phyloP scores from a whole-genome alignment of 2,113 vertebrate species.

The Noturus placidus region DNA sequence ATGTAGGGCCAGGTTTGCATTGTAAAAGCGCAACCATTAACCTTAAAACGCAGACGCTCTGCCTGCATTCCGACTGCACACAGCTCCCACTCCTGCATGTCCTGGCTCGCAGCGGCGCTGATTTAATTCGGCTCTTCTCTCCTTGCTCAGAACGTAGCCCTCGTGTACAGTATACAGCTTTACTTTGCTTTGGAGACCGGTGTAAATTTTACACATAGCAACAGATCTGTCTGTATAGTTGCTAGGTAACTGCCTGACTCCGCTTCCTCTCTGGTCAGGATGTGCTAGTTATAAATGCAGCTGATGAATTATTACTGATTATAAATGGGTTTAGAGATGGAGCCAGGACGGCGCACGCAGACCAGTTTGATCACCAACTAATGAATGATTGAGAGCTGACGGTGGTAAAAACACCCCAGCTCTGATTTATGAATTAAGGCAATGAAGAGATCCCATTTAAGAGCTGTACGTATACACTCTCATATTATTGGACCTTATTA shows the following conservation, averaged over 20 bases:
- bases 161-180: slow-evolving; percentile 33
- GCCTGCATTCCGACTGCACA: not conserved
- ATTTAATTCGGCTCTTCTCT: not conserved
- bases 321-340: slow-evolving; percentile 17
- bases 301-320: slow-evolving; percentile 14
- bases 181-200: slow-evolving; percentile 37
- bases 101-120: slow-evolving; percentile 4
- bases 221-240: slow-evolving; percentile 46
- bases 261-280: slow-evolving; percentile 49
- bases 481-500: not conserved
- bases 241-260: slow-evolving; percentile 58
- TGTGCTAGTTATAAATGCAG: slow-evolving; percentile 49
- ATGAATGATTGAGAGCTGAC: not conserved
- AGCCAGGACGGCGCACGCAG: slow-evolving; percentile 7
- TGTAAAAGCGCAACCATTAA: not conserved
- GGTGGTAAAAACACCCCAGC: not conserved
- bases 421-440: not conserved
- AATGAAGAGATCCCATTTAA: not conserved
- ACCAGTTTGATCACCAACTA: not conserved
- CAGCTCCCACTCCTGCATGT: not conserved
- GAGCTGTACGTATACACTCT: not conserved
- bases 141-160: slow-evolving; percentile 20
- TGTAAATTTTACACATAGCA: slow-evolving; percentile 50
- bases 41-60: not conserved
- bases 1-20: not conserved